A percentile compares a stretch with the other conserved stretches of the same genome.
Evolutionary conservation across 1,140 invertebrate genomes (phyloP).

Genomic region (Drosophila nigromelanica): DNA sequence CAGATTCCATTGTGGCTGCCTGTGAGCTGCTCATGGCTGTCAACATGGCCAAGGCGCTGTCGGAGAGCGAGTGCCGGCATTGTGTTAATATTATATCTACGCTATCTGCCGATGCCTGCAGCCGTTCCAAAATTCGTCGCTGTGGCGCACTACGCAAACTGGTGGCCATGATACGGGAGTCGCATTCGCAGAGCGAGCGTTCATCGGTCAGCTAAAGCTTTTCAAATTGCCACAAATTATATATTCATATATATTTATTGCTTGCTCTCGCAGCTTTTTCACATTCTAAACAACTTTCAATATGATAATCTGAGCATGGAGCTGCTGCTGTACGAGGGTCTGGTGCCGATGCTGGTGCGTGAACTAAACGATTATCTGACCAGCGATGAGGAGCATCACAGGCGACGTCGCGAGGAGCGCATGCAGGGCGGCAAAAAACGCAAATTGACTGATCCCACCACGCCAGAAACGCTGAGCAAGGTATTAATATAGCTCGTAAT

Average conservation of each 20-base stretch:
- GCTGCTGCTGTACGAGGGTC: slow-evolving; percentile 70
- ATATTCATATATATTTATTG: not conserved
- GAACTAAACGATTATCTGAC: slow-evolving; percentile 74
- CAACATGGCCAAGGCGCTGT: slow-evolving; percentile 67
- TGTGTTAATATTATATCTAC: slow-evolving; percentile 81
- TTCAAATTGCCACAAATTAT: not conserved
- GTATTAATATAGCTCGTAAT: slow-evolving; percentile 24
- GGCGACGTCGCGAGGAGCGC: slow-evolving; percentile 72
- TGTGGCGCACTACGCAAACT: slow-evolving; percentile 77
- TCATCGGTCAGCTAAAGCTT: slow-evolving; percentile 48
- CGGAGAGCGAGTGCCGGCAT: slow-evolving; percentile 68
- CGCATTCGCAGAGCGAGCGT: slow-evolving; percentile 67
- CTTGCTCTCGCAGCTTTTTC: slow-evolving; percentile 58
- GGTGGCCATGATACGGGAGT: slow-evolving; percentile 73
- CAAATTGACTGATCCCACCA: slow-evolving; percentile 61
- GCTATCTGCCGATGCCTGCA: slow-evolving; percentile 76
- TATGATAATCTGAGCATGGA: slow-evolving; percentile 83
- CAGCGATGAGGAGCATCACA: slow-evolving; percentile 77
- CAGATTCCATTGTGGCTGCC: slow-evolving; percentile 76
- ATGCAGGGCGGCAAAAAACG: slow-evolving; percentile 70
- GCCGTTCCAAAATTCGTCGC: slow-evolving; percentile 77
- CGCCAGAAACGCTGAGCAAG: slow-evolving; percentile 65
- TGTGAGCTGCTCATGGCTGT: slow-evolving; percentile 72
- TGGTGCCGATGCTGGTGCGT: slow-evolving; percentile 71
- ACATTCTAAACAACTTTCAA: slow-evolving; percentile 79